Evolutionary conservation across 2,888 invertebrate genomes (phyloP), one percentile per base, ranked within the genome.

Genomic region (Masnerella sp.): DNA sequence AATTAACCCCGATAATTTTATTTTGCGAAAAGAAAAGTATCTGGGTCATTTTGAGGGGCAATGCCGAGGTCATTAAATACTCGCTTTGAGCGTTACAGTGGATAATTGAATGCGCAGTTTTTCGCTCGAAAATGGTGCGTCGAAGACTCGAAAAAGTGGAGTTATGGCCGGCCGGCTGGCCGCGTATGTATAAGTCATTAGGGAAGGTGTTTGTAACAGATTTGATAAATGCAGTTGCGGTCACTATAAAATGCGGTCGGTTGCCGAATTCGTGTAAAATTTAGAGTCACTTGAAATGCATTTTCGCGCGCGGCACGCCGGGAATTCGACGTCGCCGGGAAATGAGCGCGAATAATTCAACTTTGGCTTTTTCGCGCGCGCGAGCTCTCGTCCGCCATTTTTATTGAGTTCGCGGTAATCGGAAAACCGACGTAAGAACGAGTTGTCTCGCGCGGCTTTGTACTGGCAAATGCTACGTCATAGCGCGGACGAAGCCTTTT

Each of bases 211-310:
- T 69, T 61, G 52, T 47, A 69, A 40, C 68, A 54, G 38, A 52
- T 69, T 61, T 69, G 68, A 69, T 52, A 69, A 68, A 68, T 68
- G 58, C 52, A 18, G 52, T 45, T 34, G 68, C 22, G 68, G 68
- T 59, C 51, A 52, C 51, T 36, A 43, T 59, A 68, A 68, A 68
- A 43, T 59, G 52, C 18, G 68, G 59, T 47, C 52, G 25, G 51
- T 20, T 45, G 28, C 14, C 12, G 38, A 38, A 68, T 68, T 68
- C 51, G 52, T 68, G 68, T 45, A 68, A 59, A 68, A 68, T 68
- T 42, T 52, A 43, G 43, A 68, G 36, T 43, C 43, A 30, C 59
- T 40, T 59, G 68, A 59, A 59, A 68, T 36, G 52, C 45, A 52
- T 68, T 68, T 52, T 59, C 68, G 20, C n/a, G 42, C 11, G 14